Evolutionary conservation across 2,113 vertebrate species (phyloP), one percentile per base, ranked within the genome.

Genomic region (Euleptes europaea): DNA sequence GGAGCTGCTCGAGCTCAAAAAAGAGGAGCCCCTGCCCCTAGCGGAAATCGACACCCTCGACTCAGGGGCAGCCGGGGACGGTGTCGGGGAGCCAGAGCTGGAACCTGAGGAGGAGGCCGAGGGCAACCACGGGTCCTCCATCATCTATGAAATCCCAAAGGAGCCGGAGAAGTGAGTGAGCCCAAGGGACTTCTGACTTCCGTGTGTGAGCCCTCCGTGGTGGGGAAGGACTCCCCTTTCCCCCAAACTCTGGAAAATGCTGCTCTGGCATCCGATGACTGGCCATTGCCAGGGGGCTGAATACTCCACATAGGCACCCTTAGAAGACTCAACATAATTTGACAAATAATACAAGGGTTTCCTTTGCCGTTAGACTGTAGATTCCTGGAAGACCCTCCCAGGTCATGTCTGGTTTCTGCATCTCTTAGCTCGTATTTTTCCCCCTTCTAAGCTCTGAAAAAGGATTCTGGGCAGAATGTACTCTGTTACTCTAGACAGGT

Each of bases 71-170:
- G 84, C 67, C 65, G 88, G 49, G 0, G 88, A 92, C 85, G 85
- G 78, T 3, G 0, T 78, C 33, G 86, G 87, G 0, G 86, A 87
- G 0, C 82, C 51, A 79, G 67, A 84, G 49, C 75, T 51, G 49
- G 76, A 63, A 47, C 76, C 84, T 5, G 84, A 80, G 4, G 92
- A 94, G 74, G 93, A 90, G 35, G 9, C 88, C 1, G 94, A 94
- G 0, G 47, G 90, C 83, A 88, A 76, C 1, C 84, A 92, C 40
- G 85, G 94, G 89, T 93, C 95, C 0, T 92, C 95, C 79, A 95
- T 95, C 88, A 95, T 95, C 91, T 95, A 95, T 0, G 95, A 95
- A 88, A 95, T 95, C 83, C 95, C 92, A 35, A 95, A 94, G 85
- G 95, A 95, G 44, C 94, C 95, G 0, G 94, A 95, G 82, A 96